phyloP scores from a whole-genome alignment of 2,113 vertebrate genomes.

The Girardinichthys multiradiatus region DNA sequence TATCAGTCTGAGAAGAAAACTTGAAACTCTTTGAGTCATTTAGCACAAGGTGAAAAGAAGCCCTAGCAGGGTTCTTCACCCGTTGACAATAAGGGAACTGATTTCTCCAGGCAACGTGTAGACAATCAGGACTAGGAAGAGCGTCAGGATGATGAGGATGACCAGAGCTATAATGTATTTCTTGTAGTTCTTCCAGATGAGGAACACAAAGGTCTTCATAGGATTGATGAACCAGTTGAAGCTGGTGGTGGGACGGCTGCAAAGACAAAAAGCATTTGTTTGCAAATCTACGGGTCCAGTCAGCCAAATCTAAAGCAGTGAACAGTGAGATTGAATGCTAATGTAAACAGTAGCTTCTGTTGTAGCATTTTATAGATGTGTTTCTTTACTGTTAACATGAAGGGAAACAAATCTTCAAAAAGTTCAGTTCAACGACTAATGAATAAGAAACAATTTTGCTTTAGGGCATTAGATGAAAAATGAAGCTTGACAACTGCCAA shows the following conservation, averaged over 20 bases:
- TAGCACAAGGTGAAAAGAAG: background rate
- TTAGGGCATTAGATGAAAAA: background rate
- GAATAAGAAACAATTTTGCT: background rate
- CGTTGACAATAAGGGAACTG: slow-evolving; percentile 85
- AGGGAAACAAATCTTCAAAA: background rate
- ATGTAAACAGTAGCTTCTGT: background rate
- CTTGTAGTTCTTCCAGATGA: slow-evolving; percentile 93
- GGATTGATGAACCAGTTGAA: slow-evolving; percentile 95
- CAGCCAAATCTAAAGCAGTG: background rate
- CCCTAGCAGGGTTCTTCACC: slow-evolving; percentile 64
- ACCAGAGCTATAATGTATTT: slow-evolving; percentile 86
- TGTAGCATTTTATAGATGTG: background rate
- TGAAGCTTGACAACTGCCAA: no score
- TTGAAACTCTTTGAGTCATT: background rate
- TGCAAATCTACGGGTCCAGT: background rate
- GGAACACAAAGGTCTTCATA: slow-evolving; percentile 92
- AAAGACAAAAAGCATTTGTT: slow-evolving; percentile 13
- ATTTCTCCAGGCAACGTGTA: slow-evolving; percentile 92
- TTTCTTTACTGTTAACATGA: background rate
- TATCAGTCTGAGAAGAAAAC: slow-evolving; percentile 3
- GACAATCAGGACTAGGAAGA: slow-evolving; percentile 89
- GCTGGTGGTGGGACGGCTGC: slow-evolving; percentile 89
- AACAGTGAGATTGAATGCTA: background rate
- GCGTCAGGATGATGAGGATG: slow-evolving; percentile 78
- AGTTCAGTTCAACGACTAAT: background rate